phyloP scores from a whole-genome alignment of 2,888 invertebrate species.

The Sialis fuliginosa region DNA sequence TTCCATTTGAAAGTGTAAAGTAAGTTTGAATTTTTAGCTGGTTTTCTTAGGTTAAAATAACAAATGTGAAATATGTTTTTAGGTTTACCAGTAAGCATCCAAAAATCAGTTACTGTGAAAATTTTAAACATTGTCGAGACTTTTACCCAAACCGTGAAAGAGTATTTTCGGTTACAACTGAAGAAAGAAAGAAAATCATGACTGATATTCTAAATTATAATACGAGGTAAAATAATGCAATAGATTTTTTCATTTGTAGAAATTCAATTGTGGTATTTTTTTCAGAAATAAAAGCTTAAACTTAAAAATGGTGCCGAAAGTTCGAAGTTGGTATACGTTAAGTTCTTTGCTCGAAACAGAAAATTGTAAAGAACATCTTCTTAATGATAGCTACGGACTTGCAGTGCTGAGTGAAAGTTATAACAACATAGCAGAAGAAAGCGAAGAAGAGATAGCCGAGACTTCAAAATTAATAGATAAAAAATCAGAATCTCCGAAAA shows the following conservation, averaged over 20 bases:
- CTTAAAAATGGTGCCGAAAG: not conserved
- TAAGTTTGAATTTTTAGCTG: constrained; percentile 8
- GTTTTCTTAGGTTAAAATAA: not conserved
- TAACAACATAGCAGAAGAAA: constrained; percentile 5
- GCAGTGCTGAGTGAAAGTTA: constrained; percentile 8
- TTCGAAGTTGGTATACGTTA: not conserved
- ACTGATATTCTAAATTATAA: not conserved
- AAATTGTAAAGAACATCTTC: not conserved
- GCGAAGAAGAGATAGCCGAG: constrained; percentile 2
- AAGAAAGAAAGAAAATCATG: not conserved
- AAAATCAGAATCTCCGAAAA: not conserved
- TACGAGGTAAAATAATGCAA: not conserved
- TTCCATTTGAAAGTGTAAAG: constrained; percentile 18
- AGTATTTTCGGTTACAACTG: not conserved
- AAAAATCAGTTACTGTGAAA: constrained; percentile 1
- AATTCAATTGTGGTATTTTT: not conserved
- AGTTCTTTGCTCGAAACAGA: not conserved
- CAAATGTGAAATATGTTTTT: not conserved
- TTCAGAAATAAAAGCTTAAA: not conserved
- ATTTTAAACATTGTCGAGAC: not conserved
- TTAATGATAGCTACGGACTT: constrained; percentile 6
- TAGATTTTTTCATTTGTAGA: not conserved
- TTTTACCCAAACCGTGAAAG: constrained; percentile 1
- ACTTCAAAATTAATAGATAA: not conserved
- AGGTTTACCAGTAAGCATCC: not conserved